Conservation (phyloP, 2,113 vertebrate genomes). For the Cepphus grylle region DNA sequence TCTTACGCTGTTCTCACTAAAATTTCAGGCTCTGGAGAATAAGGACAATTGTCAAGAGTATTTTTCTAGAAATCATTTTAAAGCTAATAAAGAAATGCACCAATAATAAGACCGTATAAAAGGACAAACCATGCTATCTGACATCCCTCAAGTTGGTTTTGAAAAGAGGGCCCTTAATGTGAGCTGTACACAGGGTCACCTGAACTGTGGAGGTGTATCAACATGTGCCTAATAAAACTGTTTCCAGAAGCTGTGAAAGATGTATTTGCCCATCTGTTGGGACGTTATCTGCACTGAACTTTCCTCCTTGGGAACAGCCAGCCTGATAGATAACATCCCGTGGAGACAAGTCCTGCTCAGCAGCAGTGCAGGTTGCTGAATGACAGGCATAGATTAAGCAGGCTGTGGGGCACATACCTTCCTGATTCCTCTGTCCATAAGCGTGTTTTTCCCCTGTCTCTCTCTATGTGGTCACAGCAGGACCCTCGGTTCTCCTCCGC, state of each 20-base stretch:
- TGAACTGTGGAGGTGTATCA: not conserved
- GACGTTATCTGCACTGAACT: not conserved
- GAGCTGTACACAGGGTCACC: not conserved
- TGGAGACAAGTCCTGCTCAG: not conserved
- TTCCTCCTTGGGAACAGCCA: not conserved
- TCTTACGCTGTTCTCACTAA: not conserved
- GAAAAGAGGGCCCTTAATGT: not conserved
- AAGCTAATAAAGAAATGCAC: not conserved
- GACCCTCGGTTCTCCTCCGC: not conserved
- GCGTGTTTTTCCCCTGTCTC: not conserved
- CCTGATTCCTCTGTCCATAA: not conserved
- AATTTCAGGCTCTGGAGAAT: not conserved
- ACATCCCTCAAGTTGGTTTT: not conserved
- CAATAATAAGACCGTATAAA: rapidly evolving
- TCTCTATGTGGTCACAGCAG: not conserved
- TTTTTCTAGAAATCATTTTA: not conserved
- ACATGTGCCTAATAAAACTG: not conserved
- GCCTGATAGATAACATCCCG: rapidly evolving
- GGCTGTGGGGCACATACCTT: not conserved
- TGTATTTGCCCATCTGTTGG: not conserved
- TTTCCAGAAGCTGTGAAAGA: not conserved
- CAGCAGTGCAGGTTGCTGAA: not conserved
- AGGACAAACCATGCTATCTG: not conserved
- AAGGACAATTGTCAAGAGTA: not conserved
- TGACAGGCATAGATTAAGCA: not conserved